Evolutionary conservation across 2,797 vertebrate genomes (phyloP), one percentile per base, ranked within the genome.

Genomic region (Falco naumanni): DNA sequence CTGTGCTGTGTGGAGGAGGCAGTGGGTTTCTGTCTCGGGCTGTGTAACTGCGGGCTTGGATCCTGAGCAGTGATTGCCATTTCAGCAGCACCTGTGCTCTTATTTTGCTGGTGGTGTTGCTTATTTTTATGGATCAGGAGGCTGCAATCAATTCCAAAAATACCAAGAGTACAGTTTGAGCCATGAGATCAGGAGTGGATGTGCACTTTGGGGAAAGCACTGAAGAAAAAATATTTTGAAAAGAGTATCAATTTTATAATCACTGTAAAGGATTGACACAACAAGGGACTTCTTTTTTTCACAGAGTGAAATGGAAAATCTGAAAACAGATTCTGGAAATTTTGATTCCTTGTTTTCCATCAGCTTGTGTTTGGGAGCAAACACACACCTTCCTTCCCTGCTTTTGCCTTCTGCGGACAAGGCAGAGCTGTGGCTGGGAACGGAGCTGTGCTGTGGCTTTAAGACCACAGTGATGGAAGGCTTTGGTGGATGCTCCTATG

Each of bases 91-190:
- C 47, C 37, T 60, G 41, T 41, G 61, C 24, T 66, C 43, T 89
- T 71, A 10, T 61, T 89, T 76, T 78, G 20, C 45, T 78, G 29
- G 3, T 51, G 33, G 4, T 64, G 24, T 9, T 83, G 47, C 41
- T 89, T 87, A 26, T 84, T 85, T 80, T 68, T 57, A 66, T 54
- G 76, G 17, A 93, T 92, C 28, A 50, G 71, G 68, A 85, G 65
- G 37, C 9, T 93, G 87, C 82, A 85, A 85, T 93, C 76, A 68
- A 11, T 90, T 95, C 83, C 10, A 69, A 85, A 92, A 89, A 85
- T 74, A 83, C 9, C 14, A 60, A 1, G 48, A 66, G 54, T 69
- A 31, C 25, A 50, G 26, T 25, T 2, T 84, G 41, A 94, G 70
- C 64, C 11, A 10, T 17, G 33, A 77, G 43, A 83, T 59, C 13